A percentile compares a stretch with the other conserved stretches of the same genome.
These are phyloP conservation scores for Drosophila burlai DNA, from an alignment of 1,140 invertebrate species.

Conservation along the genomic window DNA sequence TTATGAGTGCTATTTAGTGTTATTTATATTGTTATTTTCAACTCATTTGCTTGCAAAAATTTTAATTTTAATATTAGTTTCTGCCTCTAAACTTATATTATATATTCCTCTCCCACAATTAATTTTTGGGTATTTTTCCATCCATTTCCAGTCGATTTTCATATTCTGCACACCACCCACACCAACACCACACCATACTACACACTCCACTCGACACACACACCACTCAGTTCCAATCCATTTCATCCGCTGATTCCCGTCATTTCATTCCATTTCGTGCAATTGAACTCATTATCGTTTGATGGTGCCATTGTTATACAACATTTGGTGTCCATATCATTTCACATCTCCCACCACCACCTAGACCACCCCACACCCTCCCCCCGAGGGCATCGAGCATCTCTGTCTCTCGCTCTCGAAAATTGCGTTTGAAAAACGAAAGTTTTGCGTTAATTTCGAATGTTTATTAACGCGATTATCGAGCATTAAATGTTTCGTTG, in stretches of 20 bases:
- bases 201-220: not conserved
- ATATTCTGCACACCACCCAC: not conserved
- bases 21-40: not conserved
- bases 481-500: slow-evolving; percentile 38
- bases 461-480: slow-evolving; percentile 59
- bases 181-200: not conserved
- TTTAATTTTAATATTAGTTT: not conserved
- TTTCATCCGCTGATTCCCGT: slow-evolving; percentile 18
- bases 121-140: not conserved
- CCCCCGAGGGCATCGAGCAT: not conserved
- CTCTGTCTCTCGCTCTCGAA: slow-evolving; percentile 1
- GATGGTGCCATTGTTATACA: slow-evolving; percentile 25
- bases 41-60: not conserved
- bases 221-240: slow-evolving; percentile 22
- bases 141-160: slow-evolving; percentile 5
- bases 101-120: not conserved
- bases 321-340: slow-evolving; percentile 16
- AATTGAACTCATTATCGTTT: slow-evolving; percentile 45
- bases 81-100: not conserved
- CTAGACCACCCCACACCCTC: not conserved
- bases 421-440: slow-evolving; percentile 45
- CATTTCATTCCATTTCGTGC: slow-evolving; percentile 31
- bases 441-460: slow-evolving; percentile 53
- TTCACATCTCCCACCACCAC: not conserved
- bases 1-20: not conserved